Evolutionary conservation across 2,888 invertebrate genomes (phyloP), one percentile per base, ranked within the genome.

Genomic region (Drosophila anomelani): DNA sequence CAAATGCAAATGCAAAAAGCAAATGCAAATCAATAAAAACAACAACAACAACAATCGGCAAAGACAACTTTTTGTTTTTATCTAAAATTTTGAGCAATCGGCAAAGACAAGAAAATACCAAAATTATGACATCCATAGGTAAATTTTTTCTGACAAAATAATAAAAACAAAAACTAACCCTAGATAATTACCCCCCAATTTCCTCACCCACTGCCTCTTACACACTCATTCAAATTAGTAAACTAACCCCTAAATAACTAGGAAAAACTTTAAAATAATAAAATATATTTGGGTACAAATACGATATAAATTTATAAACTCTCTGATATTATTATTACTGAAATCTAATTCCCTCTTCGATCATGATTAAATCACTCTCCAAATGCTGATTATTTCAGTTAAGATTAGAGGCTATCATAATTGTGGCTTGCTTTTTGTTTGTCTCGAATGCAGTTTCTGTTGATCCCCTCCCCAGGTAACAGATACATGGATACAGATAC

Each of bases 71-170:
- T 74, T 74, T 68, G 55, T 74, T 74, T 74, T 61, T 72, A 62
- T 67, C 47, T 17, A 47, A 59, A 86, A 81, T 78, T 80, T 80
- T 69, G 69, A 82, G 55, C 72, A 85, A 85, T 84, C 82, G 83
- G 81, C 83, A 84, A 74, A 74, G 49, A 53, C 47, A 56, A 63
- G 39, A 62, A 61, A 78, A 81, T 84, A 82, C 81, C 84, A 91
- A 91, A 91, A 91, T 90, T 89, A 92, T 92, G 92, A 91, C 92
- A 79, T 92, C 92, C 75, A 92, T 92, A 92, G 92, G 92, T 92
- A 92, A 92, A 88, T 90, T 89, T 90, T 90, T 55, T 58, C 23
- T 32, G 38, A 71, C 54, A 53, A 49, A 49, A 49, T 49, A 49
- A 54, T 20, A 20, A 20, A 20, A 20, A 23, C 1, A 38, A 49